phyloP scores from a whole-genome alignment of 2,797 vertebrate species.

The Thamnophis elegans region DNA sequence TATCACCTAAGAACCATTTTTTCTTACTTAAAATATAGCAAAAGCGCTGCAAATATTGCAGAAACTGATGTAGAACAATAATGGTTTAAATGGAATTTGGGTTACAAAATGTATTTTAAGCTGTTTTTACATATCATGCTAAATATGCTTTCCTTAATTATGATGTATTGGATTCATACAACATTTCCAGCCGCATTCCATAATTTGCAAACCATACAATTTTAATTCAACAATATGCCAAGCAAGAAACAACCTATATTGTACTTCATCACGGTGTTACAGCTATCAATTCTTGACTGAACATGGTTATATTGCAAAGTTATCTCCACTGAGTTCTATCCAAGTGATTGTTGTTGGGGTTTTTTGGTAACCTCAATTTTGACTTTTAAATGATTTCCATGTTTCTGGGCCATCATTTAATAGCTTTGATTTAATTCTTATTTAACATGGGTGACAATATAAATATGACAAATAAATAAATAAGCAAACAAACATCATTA shows the following conservation, averaged over 20 bases:
- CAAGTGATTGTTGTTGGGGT: not conserved
- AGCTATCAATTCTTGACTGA: not conserved
- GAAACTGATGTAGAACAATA: not conserved
- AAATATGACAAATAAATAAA: not conserved
- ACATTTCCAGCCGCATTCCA: not conserved
- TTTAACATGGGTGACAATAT: not conserved
- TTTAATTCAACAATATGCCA: not conserved
- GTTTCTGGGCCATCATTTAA: not conserved
- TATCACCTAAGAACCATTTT: not conserved
- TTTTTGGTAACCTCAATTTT: not conserved
- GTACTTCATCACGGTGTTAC: not conserved
- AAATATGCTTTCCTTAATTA: not conserved
- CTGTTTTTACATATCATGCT: not conserved
- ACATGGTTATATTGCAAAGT: not conserved
- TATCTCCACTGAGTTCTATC: not conserved
- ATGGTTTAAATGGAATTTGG: not conserved
- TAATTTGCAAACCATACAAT: not conserved
- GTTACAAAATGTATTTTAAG: not conserved
- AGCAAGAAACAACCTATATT: not conserved
- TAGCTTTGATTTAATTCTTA: not conserved
- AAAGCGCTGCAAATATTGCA: not conserved
- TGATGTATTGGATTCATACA: not conserved
- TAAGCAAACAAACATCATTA: not conserved
- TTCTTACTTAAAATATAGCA: not conserved
- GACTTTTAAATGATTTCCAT: not conserved